Percentiles rank a stretch among this genome's conserved stretches.
Evolutionary conservation across 1,140 invertebrate species (phyloP).

Genomic region (Oppia nitens): DNA sequence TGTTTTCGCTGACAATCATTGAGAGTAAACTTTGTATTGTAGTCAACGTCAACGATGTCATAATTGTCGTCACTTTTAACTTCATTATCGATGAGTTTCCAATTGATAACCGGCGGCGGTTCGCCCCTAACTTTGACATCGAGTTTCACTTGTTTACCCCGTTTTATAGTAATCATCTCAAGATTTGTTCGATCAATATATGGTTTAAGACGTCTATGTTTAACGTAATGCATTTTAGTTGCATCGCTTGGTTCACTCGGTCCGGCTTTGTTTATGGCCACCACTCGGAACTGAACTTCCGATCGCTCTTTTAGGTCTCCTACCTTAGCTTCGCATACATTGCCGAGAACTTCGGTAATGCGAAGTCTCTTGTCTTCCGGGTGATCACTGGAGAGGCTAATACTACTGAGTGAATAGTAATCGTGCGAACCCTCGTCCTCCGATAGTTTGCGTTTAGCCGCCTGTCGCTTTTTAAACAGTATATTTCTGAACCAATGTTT

Average conservation of each 20-base stretch:
- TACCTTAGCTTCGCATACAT: too few species aligned
- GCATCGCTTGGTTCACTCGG: slow-evolving; percentile 62
- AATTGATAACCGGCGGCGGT: slow-evolving; percentile 74
- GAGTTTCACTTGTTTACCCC: slow-evolving; percentile 75
- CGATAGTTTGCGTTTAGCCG: slow-evolving; percentile 98
- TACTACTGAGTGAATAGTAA: too few species aligned
- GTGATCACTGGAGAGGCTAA: too few species aligned
- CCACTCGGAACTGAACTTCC: too few species aligned
- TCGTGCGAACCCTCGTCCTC: too few species aligned
- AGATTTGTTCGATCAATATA: slow-evolving; percentile 53
- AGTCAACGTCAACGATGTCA: slow-evolving; percentile 50
- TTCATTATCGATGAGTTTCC: slow-evolving; percentile 58
- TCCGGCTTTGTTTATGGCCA: slow-evolving; percentile 91
- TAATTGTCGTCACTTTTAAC: background rate
- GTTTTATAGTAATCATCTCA: slow-evolving; percentile 71
- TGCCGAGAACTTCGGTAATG: too few species aligned
- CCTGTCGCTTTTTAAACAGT: slow-evolving; percentile 93
- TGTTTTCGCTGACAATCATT: slow-evolving; percentile 55
- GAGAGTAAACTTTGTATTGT: slow-evolving; percentile 43
- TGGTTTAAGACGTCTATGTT: slow-evolving; percentile 66
- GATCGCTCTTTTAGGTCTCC: too few species aligned
- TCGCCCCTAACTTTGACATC: slow-evolving; percentile 87
- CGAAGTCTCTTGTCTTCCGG: too few species aligned
- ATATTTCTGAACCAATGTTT: slow-evolving; percentile 99
- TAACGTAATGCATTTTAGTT: slow-evolving; percentile 33